These are phyloP conservation scores for Mesopsocus fuscifrons DNA, from an alignment of 2,888 invertebrate genomes.

Conservation along the genomic window DNA sequence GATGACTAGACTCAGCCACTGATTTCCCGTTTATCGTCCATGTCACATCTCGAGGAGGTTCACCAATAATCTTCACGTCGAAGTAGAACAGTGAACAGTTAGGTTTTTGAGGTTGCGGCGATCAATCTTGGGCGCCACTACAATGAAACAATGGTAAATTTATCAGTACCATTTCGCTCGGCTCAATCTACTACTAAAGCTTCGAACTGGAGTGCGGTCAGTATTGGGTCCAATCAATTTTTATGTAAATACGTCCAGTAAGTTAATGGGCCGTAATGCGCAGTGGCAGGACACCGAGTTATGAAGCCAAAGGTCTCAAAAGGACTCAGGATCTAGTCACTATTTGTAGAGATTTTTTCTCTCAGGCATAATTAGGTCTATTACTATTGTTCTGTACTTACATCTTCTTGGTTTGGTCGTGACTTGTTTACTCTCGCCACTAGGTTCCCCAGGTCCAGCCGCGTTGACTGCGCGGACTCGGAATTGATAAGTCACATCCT, in stretches of 20 bases:
- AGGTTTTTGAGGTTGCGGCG: conserved; percentile 70
- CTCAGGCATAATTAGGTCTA: not conserved
- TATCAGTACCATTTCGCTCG: no score
- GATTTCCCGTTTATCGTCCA: conserved; percentile 74
- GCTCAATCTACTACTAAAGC: no score
- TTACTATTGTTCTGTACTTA: conserved; percentile 25
- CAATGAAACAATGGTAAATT: no score
- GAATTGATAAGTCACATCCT: conserved; percentile 89
- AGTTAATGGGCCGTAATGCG: no score
- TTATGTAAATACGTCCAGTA: no score
- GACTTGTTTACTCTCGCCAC: conserved; percentile 68
- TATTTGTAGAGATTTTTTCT: no score
- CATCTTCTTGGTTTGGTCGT: conserved; percentile 70
- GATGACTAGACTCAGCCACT: conserved; percentile 39
- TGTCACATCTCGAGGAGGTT: conserved; percentile 74
- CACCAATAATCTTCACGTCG: conserved; percentile 78
- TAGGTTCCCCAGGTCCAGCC: conserved; percentile 82
- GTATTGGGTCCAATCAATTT: no score
- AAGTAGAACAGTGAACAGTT: conserved; percentile 68
- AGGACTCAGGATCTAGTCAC: no score
- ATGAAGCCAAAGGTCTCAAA: no score
- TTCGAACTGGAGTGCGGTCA: no score
- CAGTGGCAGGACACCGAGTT: no score
- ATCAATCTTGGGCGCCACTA: conserved; percentile 94
- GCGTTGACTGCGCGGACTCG: conserved; percentile 80